phyloP scores from a whole-genome alignment of 2,888 invertebrate species.

The Lobophora halterata region DNA sequence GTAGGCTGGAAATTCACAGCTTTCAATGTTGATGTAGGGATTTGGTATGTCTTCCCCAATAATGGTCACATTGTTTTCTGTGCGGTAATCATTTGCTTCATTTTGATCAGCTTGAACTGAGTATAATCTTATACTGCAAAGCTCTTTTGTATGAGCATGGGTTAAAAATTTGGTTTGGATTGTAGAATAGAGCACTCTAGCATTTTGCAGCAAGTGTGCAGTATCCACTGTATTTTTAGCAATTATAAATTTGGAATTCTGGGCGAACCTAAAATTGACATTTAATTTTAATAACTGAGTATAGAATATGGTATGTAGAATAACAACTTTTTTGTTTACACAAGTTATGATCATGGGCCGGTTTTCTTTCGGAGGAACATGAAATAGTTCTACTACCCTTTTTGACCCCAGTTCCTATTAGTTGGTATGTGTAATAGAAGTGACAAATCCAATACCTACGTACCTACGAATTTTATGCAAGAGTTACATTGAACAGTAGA shows the following conservation, averaged over 20 bases:
- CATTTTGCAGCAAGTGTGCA: slow-evolving; percentile 32
- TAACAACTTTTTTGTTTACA: too few species aligned
- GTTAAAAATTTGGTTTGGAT: slow-evolving; percentile 30
- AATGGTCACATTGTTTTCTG: slow-evolving; percentile 86
- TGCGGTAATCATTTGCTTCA: slow-evolving; percentile 83
- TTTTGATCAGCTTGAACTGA: slow-evolving; percentile 51
- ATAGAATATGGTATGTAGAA: too few species aligned
- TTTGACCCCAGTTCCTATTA: too few species aligned
- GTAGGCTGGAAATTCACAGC: slow-evolving; percentile 87
- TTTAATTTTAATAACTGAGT: too few species aligned
- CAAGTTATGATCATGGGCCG: too few species aligned
- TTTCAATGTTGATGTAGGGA: slow-evolving; percentile 88
- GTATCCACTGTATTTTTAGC: slow-evolving; percentile 22
- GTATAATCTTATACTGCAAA: slow-evolving; percentile 40
- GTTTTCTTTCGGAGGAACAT: too few species aligned
- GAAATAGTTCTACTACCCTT: too few species aligned
- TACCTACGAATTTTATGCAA: too few species aligned
- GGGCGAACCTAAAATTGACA: slow-evolving; percentile 45
- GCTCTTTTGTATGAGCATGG: slow-evolving; percentile 19
- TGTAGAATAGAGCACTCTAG: slow-evolving; percentile 35
- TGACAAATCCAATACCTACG: too few species aligned
- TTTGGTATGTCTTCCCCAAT: slow-evolving; percentile 86
- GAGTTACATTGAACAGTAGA: too few species aligned
- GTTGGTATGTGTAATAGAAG: too few species aligned
- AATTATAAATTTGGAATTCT: slow-evolving; percentile 37